Evolutionary conservation across 1,140 invertebrate genomes (phyloP).

Genomic region (Samia ricini): DNA sequence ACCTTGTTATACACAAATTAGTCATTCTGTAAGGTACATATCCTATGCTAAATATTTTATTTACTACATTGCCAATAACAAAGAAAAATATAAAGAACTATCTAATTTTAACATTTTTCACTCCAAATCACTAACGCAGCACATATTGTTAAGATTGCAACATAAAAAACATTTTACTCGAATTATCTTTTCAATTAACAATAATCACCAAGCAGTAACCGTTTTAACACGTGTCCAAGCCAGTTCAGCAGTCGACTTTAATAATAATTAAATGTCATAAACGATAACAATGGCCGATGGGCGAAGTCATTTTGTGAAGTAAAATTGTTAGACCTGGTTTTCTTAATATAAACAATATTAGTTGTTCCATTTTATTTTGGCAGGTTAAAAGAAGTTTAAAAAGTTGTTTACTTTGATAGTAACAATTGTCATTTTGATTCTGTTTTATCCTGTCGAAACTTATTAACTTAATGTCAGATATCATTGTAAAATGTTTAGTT

Average conservation of each 20-base stretch:
- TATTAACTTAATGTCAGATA: too few relatives aligned
- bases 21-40: too few relatives aligned
- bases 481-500: too few relatives aligned
- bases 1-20: too few relatives aligned
- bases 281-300: not conserved
- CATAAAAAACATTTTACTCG: conserved; percentile 9
- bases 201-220: conserved; percentile 1
- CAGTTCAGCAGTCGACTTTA: not conserved
- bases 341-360: not conserved
- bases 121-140: too few relatives aligned
- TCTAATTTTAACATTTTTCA: not conserved
- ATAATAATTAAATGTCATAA: conserved; percentile 4
- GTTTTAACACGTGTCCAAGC: not conserved
- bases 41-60: too few relatives aligned
- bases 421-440: too few relatives aligned
- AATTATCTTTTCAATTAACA: conserved; percentile 15
- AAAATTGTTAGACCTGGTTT: not conserved
- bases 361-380: not conserved
- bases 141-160: not conserved
- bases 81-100: too few relatives aligned
- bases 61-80: too few relatives aligned
- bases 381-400: not conserved
- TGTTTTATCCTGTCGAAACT: too few relatives aligned
- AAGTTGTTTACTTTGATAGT: not conserved
- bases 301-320: not conserved